Conservation (phyloP, 2,888 invertebrate species). For the Pristionchus entomophagus region DNA sequence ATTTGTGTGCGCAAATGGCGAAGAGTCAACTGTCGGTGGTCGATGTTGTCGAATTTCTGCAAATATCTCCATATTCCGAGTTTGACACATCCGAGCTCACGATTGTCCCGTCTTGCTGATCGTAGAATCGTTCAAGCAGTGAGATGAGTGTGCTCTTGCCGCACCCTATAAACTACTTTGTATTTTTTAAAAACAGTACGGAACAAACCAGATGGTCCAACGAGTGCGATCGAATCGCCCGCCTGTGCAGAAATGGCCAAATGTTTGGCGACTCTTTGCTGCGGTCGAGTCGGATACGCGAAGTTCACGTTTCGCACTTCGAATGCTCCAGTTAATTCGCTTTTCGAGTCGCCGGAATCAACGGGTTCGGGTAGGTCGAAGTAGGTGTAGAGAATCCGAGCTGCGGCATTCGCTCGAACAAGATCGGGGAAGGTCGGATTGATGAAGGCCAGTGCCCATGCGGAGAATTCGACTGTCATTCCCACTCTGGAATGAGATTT, state of each 20-base stretch:
- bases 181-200: neutral
- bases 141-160: conserved; percentile 91
- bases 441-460: neutral
- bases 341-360: neutral
- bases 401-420: conserved; percentile 14
- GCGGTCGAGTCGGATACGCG: conserved; percentile 87
- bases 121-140: conserved; percentile 87
- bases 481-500: neutral
- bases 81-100: neutral
- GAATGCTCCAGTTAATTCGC: neutral
- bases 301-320: conserved; percentile 82
- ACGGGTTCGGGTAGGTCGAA: neutral
- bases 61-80: neutral
- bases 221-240: conserved; percentile 77
- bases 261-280: conserved; percentile 77
- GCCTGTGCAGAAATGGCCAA: conserved; percentile 63
- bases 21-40: conserved; percentile 29
- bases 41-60: conserved; percentile 8
- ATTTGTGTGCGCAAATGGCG: conserved; percentile 61
- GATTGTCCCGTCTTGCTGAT: conserved; percentile 78
- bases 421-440: conserved; percentile 43
- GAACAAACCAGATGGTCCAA: conserved; percentile 76
- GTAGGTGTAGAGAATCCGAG: conserved; percentile 18
- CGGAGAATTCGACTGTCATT: neutral
- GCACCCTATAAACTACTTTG: conserved; percentile 80